phyloP scores from a whole-genome alignment of 2,888 invertebrate genomes.

The Stenotaenia linearis region DNA sequence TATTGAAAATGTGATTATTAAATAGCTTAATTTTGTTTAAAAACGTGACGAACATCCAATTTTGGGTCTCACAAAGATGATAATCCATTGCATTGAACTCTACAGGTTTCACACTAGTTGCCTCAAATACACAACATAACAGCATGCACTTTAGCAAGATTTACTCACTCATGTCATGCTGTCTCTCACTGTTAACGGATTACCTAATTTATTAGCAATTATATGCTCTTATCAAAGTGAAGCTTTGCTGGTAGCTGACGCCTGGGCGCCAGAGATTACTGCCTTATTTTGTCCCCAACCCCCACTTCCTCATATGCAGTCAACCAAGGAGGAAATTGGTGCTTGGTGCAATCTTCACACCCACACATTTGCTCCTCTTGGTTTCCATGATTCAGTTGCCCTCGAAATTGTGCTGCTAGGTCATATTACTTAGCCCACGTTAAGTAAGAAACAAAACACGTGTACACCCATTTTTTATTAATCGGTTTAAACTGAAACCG shows the following conservation, averaged over 20 bases:
- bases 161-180: neutral
- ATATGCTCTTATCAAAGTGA: neutral
- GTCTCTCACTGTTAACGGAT: neutral
- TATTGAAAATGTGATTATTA: no score
- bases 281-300: neutral
- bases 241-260: neutral
- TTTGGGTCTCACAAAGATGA: no score
- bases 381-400: neutral
- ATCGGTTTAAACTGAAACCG: neutral
- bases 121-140: neutral
- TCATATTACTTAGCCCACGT: neutral
- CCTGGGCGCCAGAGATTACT: conserved; percentile 21
- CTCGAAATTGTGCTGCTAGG: neutral
- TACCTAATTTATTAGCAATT: conserved; percentile 6
- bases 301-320: neutral
- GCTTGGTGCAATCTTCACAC: neutral
- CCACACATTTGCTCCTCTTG: neutral
- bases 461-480: neutral
- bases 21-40: no score
- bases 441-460: neutral
- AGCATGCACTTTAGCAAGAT: neutral
- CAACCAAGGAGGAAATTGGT: neutral
- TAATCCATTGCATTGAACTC: neutral
- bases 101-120: neutral
- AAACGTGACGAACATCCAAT: no score